phyloP scores from a whole-genome alignment of 2,888 invertebrate species.

The Hypercompe scribonia region DNA sequence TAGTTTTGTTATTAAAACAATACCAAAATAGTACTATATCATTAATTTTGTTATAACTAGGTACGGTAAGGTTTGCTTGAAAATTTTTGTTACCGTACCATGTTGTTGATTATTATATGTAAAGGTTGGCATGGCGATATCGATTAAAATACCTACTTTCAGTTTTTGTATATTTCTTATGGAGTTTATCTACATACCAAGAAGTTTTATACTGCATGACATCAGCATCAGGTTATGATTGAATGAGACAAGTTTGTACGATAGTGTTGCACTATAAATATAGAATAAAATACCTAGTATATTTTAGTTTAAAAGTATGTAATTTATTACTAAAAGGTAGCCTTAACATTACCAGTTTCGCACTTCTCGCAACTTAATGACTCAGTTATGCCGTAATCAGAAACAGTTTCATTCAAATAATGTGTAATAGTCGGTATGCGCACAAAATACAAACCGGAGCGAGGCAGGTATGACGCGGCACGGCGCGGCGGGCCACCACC shows the following conservation, averaged over 20 bases:
- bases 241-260: slow-evolving; percentile 34
- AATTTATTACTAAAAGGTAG: slow-evolving; percentile 45
- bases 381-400: slow-evolving; percentile 65
- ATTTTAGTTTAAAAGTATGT: slow-evolving; percentile 34
- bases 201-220: slow-evolving; percentile 49
- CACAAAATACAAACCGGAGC: slow-evolving; percentile 70
- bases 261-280: slow-evolving; percentile 52
- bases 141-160: slow-evolving; percentile 53
- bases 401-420: slow-evolving; percentile 76
- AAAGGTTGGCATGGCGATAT: slow-evolving; percentile 70
- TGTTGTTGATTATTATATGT: not conserved
- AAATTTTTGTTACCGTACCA: not conserved
- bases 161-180: not conserved
- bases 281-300: slow-evolving; percentile 41
- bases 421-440: slow-evolving; percentile 71
- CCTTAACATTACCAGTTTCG: slow-evolving; percentile 41
- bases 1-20: not conserved
- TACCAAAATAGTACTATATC: not conserved
- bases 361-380: slow-evolving; percentile 63
- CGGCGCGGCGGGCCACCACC: slow-evolving; percentile 54
- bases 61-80: not conserved
- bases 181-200: not conserved
- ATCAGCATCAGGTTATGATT: slow-evolving; percentile 52
- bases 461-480: slow-evolving; percentile 77
- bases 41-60: not conserved